Conservation (phyloP, 2,113 vertebrate genomes). For the Malurus cyaneus region DNA sequence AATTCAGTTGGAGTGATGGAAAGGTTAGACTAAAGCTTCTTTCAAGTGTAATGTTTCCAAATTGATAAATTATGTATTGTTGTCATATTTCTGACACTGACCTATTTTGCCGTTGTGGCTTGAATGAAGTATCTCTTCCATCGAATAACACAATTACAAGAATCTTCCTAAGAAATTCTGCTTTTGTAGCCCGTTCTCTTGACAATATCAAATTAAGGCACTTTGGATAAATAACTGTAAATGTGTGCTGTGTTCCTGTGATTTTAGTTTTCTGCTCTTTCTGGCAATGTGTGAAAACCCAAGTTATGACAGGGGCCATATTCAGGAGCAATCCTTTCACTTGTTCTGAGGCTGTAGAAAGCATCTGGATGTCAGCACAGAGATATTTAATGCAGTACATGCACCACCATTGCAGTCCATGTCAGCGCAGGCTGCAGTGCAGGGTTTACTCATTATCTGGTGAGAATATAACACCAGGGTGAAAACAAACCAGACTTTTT, state of each 20-base stretch:
- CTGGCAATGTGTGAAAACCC: not conserved
- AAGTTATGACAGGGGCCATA: not conserved
- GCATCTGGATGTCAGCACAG: accelerated
- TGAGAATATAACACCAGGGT: not conserved
- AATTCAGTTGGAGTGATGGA: constrained; percentile 81
- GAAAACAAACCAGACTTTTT: not conserved
- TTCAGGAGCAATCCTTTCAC: not conserved
- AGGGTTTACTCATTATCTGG: not conserved
- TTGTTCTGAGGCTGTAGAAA: not conserved
- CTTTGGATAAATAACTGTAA: not conserved
- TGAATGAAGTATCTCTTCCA: constrained; percentile 40
- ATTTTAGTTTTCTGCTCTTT: not conserved
- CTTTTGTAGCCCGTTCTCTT: not conserved
- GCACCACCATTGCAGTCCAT: not conserved
- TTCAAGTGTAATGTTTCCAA: constrained; percentile 81
- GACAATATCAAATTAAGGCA: not conserved
- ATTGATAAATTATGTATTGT: constrained; percentile 62
- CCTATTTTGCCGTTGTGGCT: not conserved
- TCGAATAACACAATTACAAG: not conserved
- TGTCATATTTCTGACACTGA: constrained; percentile 60
- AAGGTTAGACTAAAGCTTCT: constrained; percentile 75
- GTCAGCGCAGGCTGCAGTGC: not conserved
- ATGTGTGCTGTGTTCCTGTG: not conserved
- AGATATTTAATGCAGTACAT: not conserved
- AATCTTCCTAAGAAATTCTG: not conserved